phyloP scores from a whole-genome alignment of 2,888 invertebrate species.

The Cephus runcator region DNA sequence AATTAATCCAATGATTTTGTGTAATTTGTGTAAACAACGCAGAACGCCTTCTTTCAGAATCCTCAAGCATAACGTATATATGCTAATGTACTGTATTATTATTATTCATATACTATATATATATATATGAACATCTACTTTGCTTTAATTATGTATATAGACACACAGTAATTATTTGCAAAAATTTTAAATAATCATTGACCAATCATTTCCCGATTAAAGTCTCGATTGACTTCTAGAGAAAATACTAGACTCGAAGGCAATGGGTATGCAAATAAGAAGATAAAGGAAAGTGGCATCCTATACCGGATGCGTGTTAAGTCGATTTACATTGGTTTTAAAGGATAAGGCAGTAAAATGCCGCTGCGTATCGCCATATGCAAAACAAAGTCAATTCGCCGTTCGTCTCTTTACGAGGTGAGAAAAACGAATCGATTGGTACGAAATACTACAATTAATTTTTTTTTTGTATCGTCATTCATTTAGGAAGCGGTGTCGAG shows the following conservation, averaged over 20 bases:
- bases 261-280: not conserved
- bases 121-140: not conserved
- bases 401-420: not conserved
- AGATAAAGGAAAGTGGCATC: not conserved
- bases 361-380: not conserved
- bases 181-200: not conserved
- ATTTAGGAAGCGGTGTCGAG: conserved; percentile 60
- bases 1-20: not conserved
- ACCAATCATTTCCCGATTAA: not conserved
- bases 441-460: conserved; percentile 4
- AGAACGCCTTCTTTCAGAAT: not conserved
- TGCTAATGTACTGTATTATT: not conserved
- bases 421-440: conserved; percentile 7
- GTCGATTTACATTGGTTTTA: not conserved
- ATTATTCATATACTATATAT: not conserved
- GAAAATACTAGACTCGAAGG: not conserved
- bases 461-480: conserved; percentile 5
- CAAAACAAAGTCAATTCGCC: not conserved
- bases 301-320: not conserved
- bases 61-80: not conserved
- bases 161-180: not conserved
- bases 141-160: not conserved
- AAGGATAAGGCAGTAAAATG: not conserved
- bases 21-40: not conserved
- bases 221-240: not conserved